A percentile compares a stretch with the other conserved stretches of the same genome.
Conservation (phyloP, 2,888 invertebrate genomes). For the Cotesia congregata region DNA sequence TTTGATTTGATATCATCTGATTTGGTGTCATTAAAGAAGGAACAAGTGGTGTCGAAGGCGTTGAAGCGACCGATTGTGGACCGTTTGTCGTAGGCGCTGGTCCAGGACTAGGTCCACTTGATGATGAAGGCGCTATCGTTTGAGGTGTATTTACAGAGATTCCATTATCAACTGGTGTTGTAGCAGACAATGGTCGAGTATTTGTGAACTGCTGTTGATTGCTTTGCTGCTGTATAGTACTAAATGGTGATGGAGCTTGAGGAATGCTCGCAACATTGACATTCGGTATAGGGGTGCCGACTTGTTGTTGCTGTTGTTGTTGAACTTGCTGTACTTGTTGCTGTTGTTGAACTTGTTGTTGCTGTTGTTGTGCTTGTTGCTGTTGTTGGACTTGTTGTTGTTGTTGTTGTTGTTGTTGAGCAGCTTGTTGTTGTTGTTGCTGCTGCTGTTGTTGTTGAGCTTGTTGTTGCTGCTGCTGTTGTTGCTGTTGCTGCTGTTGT, state of each 20-base stretch:
- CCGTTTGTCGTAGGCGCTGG: conserved; percentile 64
- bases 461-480: conserved; percentile 66
- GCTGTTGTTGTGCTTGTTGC: conserved; percentile 61
- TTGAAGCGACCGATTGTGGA: conserved; percentile 68
- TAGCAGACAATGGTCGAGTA: conserved; percentile 66
- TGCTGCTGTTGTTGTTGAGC: conserved; percentile 56
- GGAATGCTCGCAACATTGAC: conserved; percentile 60
- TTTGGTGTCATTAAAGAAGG: conserved; percentile 75
- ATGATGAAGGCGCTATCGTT: conserved; percentile 67
- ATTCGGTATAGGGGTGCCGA: conserved; percentile 64
- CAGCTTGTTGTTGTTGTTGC: conserved; percentile 68
- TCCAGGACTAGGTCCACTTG: conserved; percentile 66
- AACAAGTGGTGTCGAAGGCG: conserved; percentile 67
- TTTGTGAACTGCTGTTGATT: conserved; percentile 67
- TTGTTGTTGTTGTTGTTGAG: conserved; percentile 55
- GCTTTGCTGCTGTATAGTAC: conserved; percentile 62
- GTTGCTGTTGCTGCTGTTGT: conserved; percentile 61
- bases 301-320: conserved; percentile 65
- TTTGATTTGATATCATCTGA: conserved; percentile 75
- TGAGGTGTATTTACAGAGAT: conserved; percentile 73
- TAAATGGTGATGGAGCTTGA: conserved; percentile 75
- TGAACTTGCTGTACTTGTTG: conserved; percentile 63
- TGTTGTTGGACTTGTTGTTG: conserved; percentile 65
- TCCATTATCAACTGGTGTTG: conserved; percentile 64
- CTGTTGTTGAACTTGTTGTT: conserved; percentile 48